Evolutionary conservation across 2,113 vertebrate species (phyloP).

Genomic region (Halcyon senegalensis): DNA sequence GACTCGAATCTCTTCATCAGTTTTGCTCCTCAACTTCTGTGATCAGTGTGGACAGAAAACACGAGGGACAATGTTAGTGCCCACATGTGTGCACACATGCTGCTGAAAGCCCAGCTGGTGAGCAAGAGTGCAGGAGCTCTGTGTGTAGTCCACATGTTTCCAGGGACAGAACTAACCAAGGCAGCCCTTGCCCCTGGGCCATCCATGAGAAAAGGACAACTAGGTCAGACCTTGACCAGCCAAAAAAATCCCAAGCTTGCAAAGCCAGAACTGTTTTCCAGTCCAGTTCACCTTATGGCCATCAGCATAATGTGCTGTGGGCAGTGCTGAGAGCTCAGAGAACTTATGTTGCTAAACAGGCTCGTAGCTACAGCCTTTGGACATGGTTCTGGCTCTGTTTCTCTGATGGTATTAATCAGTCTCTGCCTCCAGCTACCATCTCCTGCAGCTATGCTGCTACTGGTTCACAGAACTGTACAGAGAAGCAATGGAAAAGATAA

Average conservation of each 20-base stretch:
- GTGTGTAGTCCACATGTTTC: not conserved
- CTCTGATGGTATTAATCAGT: not conserved
- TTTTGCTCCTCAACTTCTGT: constrained; percentile 74
- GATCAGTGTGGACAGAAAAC: not conserved
- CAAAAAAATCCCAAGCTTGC: not conserved
- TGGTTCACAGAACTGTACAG: not conserved
- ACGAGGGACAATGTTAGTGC: not conserved
- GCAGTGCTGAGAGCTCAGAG: not conserved
- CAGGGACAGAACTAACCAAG: not conserved
- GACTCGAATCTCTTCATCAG: constrained; percentile 76
- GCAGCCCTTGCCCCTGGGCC: not conserved
- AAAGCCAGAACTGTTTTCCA: not conserved
- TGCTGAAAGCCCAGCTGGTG: not conserved
- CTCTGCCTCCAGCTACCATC: not conserved
- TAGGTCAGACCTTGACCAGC: not conserved
- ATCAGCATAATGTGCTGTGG: not conserved
- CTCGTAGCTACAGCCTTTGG: not conserved
- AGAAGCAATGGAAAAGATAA: not conserved
- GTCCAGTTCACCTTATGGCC: not conserved
- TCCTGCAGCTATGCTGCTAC: not conserved
- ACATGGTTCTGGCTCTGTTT: not conserved
- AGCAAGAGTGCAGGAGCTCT: not conserved
- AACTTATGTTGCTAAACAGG: not conserved
- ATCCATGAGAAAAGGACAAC: not conserved
- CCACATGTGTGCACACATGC: not conserved